These are phyloP conservation scores for Sebastes cheni DNA, from an alignment of 2,797 vertebrate genomes.

Conservation along the genomic window DNA sequence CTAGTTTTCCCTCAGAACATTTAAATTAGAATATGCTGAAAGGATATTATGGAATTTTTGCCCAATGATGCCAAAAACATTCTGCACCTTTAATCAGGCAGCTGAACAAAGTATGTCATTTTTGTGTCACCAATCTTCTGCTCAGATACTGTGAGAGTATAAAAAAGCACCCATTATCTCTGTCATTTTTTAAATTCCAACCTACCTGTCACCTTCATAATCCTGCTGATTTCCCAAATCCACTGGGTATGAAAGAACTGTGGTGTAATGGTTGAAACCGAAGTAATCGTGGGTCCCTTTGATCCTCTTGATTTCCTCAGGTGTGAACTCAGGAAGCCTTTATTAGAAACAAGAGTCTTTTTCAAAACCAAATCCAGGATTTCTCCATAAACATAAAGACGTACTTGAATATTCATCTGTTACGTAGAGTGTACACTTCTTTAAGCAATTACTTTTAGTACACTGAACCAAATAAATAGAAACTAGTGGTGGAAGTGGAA, in stretches of 20 bases:
- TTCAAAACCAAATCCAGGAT: not conserved
- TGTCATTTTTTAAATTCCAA: not conserved
- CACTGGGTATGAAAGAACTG: constrained; percentile 82
- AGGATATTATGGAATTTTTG: no score
- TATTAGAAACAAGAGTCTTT: not conserved
- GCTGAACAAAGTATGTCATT: not conserved
- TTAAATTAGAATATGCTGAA: no score
- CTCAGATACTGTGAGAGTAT: not conserved
- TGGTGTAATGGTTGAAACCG: constrained; percentile 91
- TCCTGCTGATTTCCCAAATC: constrained; percentile 77
- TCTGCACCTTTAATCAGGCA: not conserved
- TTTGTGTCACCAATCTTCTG: not conserved
- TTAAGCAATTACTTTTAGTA: not conserved
- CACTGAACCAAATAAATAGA: not conserved
- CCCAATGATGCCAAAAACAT: no score
- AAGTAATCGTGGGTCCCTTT: constrained; percentile 91
- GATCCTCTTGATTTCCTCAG: constrained; percentile 87
- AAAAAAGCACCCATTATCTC: not conserved
- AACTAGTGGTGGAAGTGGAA: not conserved
- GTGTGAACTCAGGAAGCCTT: constrained; percentile 93
- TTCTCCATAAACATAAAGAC: not conserved
- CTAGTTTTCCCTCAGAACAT: no score
- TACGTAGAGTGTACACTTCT: not conserved
- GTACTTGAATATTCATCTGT: not conserved
- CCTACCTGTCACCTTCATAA: constrained; percentile 81